Evolutionary conservation across 2,113 vertebrate genomes (phyloP).

Genomic region (Garra rufa): DNA sequence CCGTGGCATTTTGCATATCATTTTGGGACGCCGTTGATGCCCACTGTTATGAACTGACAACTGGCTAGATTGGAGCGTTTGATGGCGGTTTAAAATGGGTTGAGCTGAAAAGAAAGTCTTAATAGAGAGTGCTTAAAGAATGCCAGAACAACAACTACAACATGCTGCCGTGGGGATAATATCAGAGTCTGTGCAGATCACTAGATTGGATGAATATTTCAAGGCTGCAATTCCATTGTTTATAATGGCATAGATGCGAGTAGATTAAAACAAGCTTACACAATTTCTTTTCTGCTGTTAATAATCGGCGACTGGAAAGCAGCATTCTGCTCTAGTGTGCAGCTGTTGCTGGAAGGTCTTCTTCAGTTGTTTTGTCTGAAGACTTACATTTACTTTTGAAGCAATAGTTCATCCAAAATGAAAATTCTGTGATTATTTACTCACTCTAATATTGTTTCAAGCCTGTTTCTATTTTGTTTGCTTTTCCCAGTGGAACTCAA

Average conservation of each 20-base stretch:
- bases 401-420: background rate
- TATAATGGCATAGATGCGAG: conserved; percentile 19
- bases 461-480: background rate
- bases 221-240: conserved; percentile 1
- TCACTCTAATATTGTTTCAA: background rate
- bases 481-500: background rate
- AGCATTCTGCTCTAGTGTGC: conserved; percentile 17
- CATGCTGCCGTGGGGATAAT: conserved; percentile 3
- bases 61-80: background rate
- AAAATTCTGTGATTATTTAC: background rate
- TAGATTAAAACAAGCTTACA: conserved; percentile 16
- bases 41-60: conserved; percentile 44
- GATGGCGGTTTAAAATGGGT: background rate
- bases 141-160: conserved; percentile 28
- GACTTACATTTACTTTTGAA: conserved; percentile 10
- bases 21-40: conserved; percentile 41
- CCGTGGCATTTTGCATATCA: conserved; percentile 55
- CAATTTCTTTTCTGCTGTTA: background rate
- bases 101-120: background rate
- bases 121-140: background rate
- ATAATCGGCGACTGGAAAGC: background rate
- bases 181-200: conserved; percentile 4
- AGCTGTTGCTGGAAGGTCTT: conserved; percentile 37
- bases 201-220: conserved; percentile 35
- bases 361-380: conserved; percentile 23